These are phyloP conservation scores for Aurelia sp. DNA, from an alignment of 30 jellyfish, hydroid and myxozoan genomes.

Conservation along the genomic window DNA sequence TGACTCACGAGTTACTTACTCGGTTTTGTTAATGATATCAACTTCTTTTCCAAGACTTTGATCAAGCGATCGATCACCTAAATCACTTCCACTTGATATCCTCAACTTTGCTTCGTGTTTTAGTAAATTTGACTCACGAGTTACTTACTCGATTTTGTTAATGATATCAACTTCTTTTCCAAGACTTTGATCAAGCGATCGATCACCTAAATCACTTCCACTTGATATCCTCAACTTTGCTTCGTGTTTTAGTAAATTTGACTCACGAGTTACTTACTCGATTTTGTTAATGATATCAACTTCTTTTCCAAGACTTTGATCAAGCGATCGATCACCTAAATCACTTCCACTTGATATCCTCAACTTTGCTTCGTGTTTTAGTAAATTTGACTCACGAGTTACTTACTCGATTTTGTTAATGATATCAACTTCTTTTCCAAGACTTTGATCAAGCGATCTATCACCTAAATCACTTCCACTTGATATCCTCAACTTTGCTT, in stretches of 20 bases:
- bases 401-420: slow-evolving; percentile 27
- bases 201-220: slow-evolving; percentile 35
- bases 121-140: not conserved
- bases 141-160: slow-evolving; percentile 21
- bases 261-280: slow-evolving; percentile 13
- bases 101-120: too few relatives aligned
- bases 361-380: not conserved
- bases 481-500: too few relatives aligned
- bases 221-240: too few relatives aligned
- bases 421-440: slow-evolving; percentile 14
- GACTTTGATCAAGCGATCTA: slow-evolving; percentile 22
- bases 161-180: slow-evolving; percentile 9
- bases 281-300: not conserved
- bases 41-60: slow-evolving; percentile 32
- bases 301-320: slow-evolving; percentile 31
- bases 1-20: slow-evolving; percentile 10
- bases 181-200: slow-evolving; percentile 28
- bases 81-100: slow-evolving; percentile 11
- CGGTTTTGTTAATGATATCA: not conserved
- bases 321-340: slow-evolving; percentile 31
- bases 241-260: not conserved
- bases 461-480: slow-evolving; percentile 29
- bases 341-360: slow-evolving; percentile 16
- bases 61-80: slow-evolving; percentile 34
- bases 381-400: not conserved